phyloP scores from a whole-genome alignment of 2,797 vertebrate species.

The Picus viridis region DNA sequence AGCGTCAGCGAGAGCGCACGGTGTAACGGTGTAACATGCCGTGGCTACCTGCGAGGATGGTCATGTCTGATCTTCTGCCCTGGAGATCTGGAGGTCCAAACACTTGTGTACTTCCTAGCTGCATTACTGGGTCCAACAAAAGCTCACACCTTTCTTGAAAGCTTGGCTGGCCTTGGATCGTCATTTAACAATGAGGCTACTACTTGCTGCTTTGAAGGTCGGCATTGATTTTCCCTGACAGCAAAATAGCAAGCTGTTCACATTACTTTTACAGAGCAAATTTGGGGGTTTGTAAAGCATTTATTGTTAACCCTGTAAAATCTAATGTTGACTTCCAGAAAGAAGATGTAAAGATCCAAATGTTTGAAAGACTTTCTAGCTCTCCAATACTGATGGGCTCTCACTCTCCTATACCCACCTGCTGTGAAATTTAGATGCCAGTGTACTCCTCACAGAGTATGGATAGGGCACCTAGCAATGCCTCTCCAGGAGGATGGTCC shows the following conservation, averaged over 20 bases:
- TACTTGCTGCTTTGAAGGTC: background rate
- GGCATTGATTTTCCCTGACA: conserved; percentile 22
- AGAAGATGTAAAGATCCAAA: background rate
- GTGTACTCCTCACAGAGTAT: too few relatives aligned
- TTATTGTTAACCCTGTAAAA: background rate
- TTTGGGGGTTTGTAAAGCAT: background rate
- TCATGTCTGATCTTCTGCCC: background rate
- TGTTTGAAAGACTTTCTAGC: background rate
- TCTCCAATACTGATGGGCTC: background rate
- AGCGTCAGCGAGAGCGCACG: too few relatives aligned
- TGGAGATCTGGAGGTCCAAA: background rate
- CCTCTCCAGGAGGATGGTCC: background rate
- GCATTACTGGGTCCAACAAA: background rate
- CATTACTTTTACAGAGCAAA: background rate
- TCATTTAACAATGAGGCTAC: background rate
- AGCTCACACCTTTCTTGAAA: background rate
- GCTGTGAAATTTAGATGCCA: background rate
- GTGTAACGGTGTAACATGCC: background rate
- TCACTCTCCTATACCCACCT: background rate
- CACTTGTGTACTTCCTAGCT: background rate
- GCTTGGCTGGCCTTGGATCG: background rate
- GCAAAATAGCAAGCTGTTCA: background rate
- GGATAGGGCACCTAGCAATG: background rate
- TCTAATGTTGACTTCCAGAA: background rate
- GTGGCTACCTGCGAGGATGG: background rate